Evolutionary conservation across 1,140 invertebrate genomes (phyloP).

Genomic region (Drosophila suzukii): DNA sequence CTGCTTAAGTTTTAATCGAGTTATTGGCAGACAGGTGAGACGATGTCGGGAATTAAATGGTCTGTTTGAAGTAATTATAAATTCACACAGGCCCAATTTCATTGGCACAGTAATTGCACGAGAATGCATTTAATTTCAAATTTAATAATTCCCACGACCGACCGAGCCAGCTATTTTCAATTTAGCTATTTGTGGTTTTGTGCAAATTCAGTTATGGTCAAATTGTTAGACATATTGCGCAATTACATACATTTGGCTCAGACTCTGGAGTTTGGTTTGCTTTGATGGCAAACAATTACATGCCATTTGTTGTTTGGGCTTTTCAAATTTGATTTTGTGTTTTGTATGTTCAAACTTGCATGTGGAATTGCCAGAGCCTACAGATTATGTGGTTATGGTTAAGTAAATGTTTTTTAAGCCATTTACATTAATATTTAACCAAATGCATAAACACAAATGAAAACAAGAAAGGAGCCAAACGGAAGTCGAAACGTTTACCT

Average conservation of each 20-base stretch:
- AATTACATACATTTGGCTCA: constrained; percentile 33
- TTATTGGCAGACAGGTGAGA: constrained; percentile 22
- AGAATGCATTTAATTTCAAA: constrained; percentile 38
- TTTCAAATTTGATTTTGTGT: constrained; percentile 43
- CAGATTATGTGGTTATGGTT: constrained; percentile 21
- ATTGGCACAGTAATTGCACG: constrained; percentile 14
- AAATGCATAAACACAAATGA: not conserved
- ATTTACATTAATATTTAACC: not conserved
- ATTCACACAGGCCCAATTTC: constrained; percentile 7
- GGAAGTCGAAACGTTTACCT: not conserved
- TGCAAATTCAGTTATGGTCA: constrained; percentile 37
- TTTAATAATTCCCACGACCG: constrained; percentile 40
- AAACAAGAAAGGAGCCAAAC: not conserved
- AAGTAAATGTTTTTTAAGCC: constrained; percentile 14
- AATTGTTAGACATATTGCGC: constrained; percentile 44
- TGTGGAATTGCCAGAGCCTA: constrained; percentile 33
- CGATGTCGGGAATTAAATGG: constrained; percentile 18
- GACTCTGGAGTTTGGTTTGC: constrained; percentile 16
- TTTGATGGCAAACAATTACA: constrained; percentile 38
- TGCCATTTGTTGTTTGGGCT: constrained; percentile 24
- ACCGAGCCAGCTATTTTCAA: constrained; percentile 16
- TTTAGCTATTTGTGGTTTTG: constrained; percentile 51
- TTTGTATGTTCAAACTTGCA: constrained; percentile 11
- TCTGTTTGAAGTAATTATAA: not conserved
- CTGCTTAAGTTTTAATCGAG: constrained; percentile 49